Evolutionary conservation across 2,113 vertebrate species (phyloP).

Genomic region (Spea multiplicata): DNA sequence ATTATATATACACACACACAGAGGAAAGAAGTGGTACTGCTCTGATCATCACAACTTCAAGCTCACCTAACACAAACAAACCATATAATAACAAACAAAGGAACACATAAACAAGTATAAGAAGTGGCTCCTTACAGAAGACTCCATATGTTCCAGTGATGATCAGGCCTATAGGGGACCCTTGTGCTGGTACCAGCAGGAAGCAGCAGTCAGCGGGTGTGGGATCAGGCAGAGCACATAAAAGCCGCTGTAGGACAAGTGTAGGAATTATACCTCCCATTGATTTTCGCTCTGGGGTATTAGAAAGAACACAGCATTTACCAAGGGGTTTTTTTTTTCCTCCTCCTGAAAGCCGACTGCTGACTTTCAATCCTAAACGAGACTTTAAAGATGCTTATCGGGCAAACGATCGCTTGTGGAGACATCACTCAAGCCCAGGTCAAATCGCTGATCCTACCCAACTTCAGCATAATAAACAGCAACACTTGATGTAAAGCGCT

Average conservation of each 20-base stretch:
- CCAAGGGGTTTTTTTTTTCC: constrained; percentile 73
- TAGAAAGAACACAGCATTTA: constrained; percentile 89
- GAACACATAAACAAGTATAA: accelerated
- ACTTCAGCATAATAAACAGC: neutral
- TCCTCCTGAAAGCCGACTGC: constrained; percentile 75
- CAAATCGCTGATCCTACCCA: constrained; percentile 32
- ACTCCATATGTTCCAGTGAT: neutral
- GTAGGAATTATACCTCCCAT: constrained; percentile 90
- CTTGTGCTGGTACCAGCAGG: neutral
- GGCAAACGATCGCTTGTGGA: constrained; percentile 56
- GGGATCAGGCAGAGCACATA: constrained; percentile 49
- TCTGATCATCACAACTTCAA: no score
- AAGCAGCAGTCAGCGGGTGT: neutral
- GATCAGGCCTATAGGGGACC: neutral
- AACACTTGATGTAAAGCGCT: neutral
- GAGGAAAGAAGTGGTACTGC: no score
- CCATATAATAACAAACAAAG: neutral
- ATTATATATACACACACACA: no score
- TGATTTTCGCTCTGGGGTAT: constrained; percentile 97
- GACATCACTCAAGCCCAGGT: constrained; percentile 21
- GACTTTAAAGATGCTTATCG: constrained; percentile 77
- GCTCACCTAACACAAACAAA: constrained; percentile 51
- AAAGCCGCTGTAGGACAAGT: constrained; percentile 71
- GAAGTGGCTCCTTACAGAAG: neutral
- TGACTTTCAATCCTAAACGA: constrained; percentile 89